Conservation (phyloP, 2,797 vertebrate genomes). For the Falco rusticolus region DNA sequence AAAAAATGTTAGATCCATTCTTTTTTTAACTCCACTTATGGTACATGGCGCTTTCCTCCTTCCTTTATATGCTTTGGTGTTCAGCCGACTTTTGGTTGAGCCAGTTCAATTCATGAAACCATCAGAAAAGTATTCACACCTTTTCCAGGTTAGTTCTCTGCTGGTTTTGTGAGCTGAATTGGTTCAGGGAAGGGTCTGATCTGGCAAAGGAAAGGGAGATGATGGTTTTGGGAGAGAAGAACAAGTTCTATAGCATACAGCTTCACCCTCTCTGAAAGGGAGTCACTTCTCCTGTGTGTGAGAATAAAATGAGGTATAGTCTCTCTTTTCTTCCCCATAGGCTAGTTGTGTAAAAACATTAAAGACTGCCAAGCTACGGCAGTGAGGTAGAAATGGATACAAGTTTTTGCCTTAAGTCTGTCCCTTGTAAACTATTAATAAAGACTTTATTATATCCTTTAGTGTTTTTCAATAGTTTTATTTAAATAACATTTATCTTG, state of each 20-base stretch:
- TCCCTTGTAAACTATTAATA: neutral
- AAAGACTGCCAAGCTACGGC: neutral
- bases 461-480: neutral
- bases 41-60: neutral
- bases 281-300: neutral
- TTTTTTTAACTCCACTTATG: neutral
- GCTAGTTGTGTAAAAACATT: neutral
- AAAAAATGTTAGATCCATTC: neutral
- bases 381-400: neutral
- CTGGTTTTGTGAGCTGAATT: neutral
- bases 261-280: neutral
- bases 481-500: neutral
- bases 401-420: neutral
- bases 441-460: neutral
- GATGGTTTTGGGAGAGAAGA: neutral
- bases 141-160: neutral
- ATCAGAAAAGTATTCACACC: neutral
- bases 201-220: neutral
- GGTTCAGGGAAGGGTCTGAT: neutral
- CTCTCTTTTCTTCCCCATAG: neutral
- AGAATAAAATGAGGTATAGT: slow-evolving; percentile 9
- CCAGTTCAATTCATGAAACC: neutral
- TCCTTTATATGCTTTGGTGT: neutral
- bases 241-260: neutral
- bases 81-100: neutral